Base-by-base conservation (phyloP, 2,797 vertebrate species). In the Macroramphosus scolopax region DNA sequence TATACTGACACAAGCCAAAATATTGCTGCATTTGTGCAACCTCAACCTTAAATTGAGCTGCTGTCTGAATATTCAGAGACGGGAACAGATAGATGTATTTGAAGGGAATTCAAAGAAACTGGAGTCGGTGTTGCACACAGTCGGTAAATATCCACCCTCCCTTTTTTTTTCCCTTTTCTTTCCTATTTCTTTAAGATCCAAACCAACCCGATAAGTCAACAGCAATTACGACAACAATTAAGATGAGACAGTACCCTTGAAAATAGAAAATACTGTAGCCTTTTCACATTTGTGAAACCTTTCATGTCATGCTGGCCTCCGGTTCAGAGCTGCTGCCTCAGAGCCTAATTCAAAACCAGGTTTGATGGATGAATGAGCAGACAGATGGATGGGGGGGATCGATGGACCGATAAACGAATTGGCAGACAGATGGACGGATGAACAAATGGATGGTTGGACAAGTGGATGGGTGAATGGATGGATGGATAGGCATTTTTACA, bases 351-450 rank as follows among this genome's bases (percentile, higher is more conserved):
- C 51, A 50, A 68, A 77, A 68, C 59, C 51, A 70, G 32, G 47
- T 79, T 78, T 85, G 75, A 82, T 75, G 62, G 77, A 77, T 80
- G 77, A 71, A 68, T 69, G 68, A 77, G 63, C 68, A 79, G 66
- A 73, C 77, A 83, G 75, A 85, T 81, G 71, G 78, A 71, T 62
- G 49, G 61, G 70, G 75, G 7, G 49, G 75, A 75, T 82, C 69
- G 64, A 82, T 82, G 72, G 71, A 67, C 73, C 68, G 69, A 70
- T 77, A 78, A 82, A 79, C 63, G 56, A 79, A 81, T 73, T 79
- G 81, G 70, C 81, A 84, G 77, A 79, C 73, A 82, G 77, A 83
- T 80, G 77, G 77, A 83, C 53, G 52, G 61, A 75, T 82, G 78
- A 83, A 77, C 75, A 82, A 81, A 84, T 84, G 77, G 72, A 78